Evolutionary conservation across 2,888 invertebrate genomes (phyloP).

Genomic region (Limnephilus rhombicus): DNA sequence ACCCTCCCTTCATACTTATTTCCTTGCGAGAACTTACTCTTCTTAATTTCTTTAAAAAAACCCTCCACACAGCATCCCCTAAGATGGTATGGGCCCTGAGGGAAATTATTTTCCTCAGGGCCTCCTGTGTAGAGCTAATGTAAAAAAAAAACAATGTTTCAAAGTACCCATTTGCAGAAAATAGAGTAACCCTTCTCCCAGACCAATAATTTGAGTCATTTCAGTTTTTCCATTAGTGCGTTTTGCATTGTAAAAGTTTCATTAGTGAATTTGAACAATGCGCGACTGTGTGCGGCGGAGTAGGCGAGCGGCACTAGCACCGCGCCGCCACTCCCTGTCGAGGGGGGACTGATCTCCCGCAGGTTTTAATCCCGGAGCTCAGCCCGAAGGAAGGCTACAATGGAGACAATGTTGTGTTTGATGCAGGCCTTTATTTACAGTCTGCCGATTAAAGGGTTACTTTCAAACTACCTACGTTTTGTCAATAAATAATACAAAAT

Average conservation of each 20-base stretch:
- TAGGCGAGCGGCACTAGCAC: neutral
- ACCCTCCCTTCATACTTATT: no score
- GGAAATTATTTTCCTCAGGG: no score
- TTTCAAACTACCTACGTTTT: neutral
- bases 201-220: neutral
- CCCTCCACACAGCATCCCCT: no score
- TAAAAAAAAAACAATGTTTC: neutral
- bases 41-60: no score
- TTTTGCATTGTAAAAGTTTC: neutral
- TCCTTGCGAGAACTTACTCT: no score
- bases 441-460: neutral
- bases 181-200: neutral
- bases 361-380: slow-evolving; percentile 11
- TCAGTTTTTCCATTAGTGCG: neutral
- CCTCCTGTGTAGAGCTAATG: no score
- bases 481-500: no score
- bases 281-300: neutral
- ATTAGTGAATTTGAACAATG: neutral
- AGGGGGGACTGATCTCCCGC: slow-evolving; percentile 10
- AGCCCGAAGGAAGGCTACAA: neutral
- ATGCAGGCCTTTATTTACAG: neutral
- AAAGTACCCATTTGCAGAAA: neutral
- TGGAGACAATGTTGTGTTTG: neutral
- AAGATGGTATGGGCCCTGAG: no score
- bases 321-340: neutral